A percentile compares a stretch with the other conserved stretches of the same genome.
These are phyloP conservation scores for Sparus aurata DNA, from an alignment of 2,797 vertebrate genomes.

Conservation along the genomic window DNA sequence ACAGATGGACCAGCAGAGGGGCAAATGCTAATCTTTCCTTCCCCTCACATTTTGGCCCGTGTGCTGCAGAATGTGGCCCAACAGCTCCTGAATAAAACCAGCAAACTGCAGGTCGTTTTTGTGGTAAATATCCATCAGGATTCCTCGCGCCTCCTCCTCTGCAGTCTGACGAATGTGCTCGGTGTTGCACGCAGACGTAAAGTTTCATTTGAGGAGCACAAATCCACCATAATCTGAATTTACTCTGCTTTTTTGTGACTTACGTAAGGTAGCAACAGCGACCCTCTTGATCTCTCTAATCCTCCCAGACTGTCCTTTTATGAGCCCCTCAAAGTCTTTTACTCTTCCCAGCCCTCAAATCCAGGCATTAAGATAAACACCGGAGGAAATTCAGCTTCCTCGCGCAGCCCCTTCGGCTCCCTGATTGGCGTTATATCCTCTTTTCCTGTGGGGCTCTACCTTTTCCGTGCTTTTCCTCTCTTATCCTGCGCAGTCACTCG, in stretches of 20 bases:
- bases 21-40: conserved; percentile 34
- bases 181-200: not conserved
- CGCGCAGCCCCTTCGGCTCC: conserved; percentile 23
- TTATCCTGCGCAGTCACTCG: conserved; percentile 16
- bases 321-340: conserved; percentile 54
- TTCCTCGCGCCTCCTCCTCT: conserved; percentile 29
- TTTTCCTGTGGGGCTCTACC: conserved; percentile 39
- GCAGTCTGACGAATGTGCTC: conserved; percentile 4
- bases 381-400: conserved; percentile 50
- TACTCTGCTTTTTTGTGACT: conserved; percentile 30
- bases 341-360: conserved; percentile 60
- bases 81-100: conserved; percentile 19
- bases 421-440: conserved; percentile 50
- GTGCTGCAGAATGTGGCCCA: conserved; percentile 19
- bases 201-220: conserved; percentile 27
- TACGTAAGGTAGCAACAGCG: conserved; percentile 47
- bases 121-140: conserved; percentile 14
- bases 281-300: conserved; percentile 63
- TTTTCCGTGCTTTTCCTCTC: conserved; percentile 13
- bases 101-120: conserved; percentile 18
- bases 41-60: conserved; percentile 24
- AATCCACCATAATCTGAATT: conserved; percentile 49
- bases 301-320: conserved; percentile 60
- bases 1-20: conserved; percentile 66
- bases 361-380: conserved; percentile 67